phyloP scores from a whole-genome alignment of 2,888 invertebrate species.

The Caenorhabditis panamensis region DNA sequence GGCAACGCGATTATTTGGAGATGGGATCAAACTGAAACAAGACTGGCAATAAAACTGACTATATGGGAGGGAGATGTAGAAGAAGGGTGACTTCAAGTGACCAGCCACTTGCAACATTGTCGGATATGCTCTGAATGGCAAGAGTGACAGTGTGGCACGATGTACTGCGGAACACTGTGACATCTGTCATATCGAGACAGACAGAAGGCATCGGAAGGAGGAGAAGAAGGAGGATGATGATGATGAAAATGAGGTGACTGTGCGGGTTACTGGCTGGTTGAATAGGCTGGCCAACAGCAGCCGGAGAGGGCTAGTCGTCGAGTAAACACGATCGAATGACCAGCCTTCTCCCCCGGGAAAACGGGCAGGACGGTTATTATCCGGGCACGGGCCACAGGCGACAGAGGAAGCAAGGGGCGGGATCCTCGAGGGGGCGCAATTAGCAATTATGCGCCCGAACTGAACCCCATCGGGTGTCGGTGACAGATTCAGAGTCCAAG shows the following conservation, averaged over 20 bases:
- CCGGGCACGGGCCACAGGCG: conserved; percentile 35
- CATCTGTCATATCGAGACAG: conserved; percentile 45
- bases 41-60: conserved; percentile 37
- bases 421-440: conserved; percentile 43
- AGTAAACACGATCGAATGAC: conserved; percentile 60
- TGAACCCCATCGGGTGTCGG: no score
- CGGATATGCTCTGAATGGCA: no score
- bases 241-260: conserved; percentile 52
- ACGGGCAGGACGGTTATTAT: conserved; percentile 54
- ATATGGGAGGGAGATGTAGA: background rate
- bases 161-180: conserved; percentile 9
- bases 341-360: conserved; percentile 46
- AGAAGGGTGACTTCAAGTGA: background rate
- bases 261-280: conserved; percentile 32
- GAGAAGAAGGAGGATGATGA: conserved; percentile 17
- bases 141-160: background rate
- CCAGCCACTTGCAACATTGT: no score
- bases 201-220: conserved; percentile 23
- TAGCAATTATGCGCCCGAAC: conserved; percentile 52
- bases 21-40: conserved; percentile 43
- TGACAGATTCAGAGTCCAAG: no score
- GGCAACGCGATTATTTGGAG: conserved; percentile 25
- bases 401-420: conserved; percentile 11
- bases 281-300: conserved; percentile 43
- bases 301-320: conserved; percentile 47